Conservation (phyloP, 2,888 invertebrate genomes). For the Andricus quercusramuli region DNA sequence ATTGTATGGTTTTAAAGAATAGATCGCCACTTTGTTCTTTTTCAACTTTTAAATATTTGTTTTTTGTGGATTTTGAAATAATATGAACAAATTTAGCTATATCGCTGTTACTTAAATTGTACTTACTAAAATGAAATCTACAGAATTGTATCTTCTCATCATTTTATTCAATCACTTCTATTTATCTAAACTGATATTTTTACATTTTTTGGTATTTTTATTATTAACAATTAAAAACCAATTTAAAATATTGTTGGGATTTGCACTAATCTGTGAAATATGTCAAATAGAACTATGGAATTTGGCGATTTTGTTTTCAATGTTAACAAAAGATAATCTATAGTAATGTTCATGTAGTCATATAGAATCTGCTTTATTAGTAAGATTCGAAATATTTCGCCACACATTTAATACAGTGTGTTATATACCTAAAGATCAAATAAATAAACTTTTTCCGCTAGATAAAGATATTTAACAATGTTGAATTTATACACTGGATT, state of each 20-base stretch:
- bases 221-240: not conserved
- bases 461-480: not conserved
- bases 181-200: not conserved
- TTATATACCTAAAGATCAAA: not conserved
- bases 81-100: too few relatives aligned
- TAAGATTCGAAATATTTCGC: not conserved
- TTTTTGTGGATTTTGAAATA: too few relatives aligned
- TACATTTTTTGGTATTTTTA: conserved; percentile 2
- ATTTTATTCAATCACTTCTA: not conserved
- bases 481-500: not conserved
- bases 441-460: not conserved
- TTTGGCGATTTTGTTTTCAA: not conserved
- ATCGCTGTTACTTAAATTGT: too few relatives aligned
- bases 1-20: too few relatives aligned
- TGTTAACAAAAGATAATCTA: not conserved
- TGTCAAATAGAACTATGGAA: too few relatives aligned
- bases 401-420: not conserved
- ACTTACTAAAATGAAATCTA: not conserved
- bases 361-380: not conserved
- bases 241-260: not conserved
- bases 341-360: not conserved
- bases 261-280: not conserved
- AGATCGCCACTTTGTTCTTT: too few relatives aligned
- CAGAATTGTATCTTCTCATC: not conserved
- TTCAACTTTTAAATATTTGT: too few relatives aligned